Conservation (phyloP, 2,797 vertebrate species). For the Gymnothorax reevesii region DNA sequence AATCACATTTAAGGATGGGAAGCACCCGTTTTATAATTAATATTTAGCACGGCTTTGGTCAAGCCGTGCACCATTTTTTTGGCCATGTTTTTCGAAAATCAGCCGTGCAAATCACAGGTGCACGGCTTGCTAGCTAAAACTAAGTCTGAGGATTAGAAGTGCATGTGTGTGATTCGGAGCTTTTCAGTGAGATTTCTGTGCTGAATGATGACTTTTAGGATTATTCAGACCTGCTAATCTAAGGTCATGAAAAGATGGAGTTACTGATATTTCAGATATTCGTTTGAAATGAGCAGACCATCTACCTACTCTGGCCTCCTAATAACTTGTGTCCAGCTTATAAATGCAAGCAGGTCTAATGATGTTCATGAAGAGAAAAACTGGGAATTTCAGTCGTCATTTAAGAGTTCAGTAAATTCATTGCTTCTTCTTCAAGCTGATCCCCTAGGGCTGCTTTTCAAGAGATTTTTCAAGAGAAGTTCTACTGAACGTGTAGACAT, state of each 20-base stretch:
- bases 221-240: not conserved
- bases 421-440: not conserved
- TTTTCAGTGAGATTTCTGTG: too few species aligned
- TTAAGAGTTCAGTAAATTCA: not conserved
- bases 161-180: too few species aligned
- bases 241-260: not conserved
- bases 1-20: too few species aligned
- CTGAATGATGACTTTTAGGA: too few species aligned
- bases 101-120: too few species aligned
- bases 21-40: too few species aligned
- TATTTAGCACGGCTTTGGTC: too few species aligned
- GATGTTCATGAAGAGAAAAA: not conserved
- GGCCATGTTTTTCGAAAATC: too few species aligned
- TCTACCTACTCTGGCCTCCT: not conserved
- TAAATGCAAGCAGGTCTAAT: not conserved
- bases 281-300: not conserved
- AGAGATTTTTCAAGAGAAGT: not conserved
- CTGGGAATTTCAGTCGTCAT: not conserved
- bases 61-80: too few species aligned
- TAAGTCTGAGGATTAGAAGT: too few species aligned
- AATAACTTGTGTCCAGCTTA: too few species aligned
- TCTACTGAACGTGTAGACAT: not conserved
- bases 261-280: not conserved
- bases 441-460: not conserved
- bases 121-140: too few species aligned